Evolutionary conservation across 2,888 invertebrate species (phyloP), one percentile per base, ranked within the genome.

Genomic region (Drosophila macrothrix): DNA sequence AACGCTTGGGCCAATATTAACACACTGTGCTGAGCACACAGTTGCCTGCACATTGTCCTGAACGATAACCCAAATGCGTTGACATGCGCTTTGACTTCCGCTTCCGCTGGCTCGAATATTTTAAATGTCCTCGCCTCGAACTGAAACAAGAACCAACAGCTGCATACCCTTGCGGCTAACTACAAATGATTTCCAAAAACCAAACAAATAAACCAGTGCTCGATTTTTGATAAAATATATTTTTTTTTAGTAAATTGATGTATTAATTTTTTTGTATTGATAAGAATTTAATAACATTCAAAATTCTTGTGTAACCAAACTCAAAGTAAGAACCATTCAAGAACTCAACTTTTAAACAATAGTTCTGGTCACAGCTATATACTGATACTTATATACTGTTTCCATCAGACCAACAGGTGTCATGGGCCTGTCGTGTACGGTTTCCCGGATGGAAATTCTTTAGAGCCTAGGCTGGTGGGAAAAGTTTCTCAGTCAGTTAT

Each of bases 61-160:
- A 60, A 58, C 69, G 78, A 88, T 87, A 84, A 82, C 62, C 75
- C 84, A 73, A 73, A 81, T 58, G 70, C 73, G 73, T 68, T 62
- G 84, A 82, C 84, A 78, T 65, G 71, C 73, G 73, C 80, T 70
- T 73, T 58, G 77, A 67, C 64, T 74, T 80, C 76, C 77, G 73
- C 58, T 71, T 88, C 63, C 76, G 60, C 68, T 52, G 58, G 64
- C 59, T 65, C 33, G 54, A 53, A 63, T 53, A 46, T 54, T 65
- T 58, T n/a, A n/a, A 56, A 41, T 14, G 29, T 31, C 10, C 16
- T 19, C 10, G 16, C 25, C 12, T 6, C 19, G n/a, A 70, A 25
- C 50, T 55, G 3, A 28, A 35, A n/a, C 31, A 25, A 41, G 19
- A 19, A 19, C 25, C 6, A 25, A 46, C 46, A 22, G 46, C 25